These are phyloP conservation scores for Hyalella azteca DNA, from an alignment of 2,888 invertebrate genomes.

Conservation along the genomic window DNA sequence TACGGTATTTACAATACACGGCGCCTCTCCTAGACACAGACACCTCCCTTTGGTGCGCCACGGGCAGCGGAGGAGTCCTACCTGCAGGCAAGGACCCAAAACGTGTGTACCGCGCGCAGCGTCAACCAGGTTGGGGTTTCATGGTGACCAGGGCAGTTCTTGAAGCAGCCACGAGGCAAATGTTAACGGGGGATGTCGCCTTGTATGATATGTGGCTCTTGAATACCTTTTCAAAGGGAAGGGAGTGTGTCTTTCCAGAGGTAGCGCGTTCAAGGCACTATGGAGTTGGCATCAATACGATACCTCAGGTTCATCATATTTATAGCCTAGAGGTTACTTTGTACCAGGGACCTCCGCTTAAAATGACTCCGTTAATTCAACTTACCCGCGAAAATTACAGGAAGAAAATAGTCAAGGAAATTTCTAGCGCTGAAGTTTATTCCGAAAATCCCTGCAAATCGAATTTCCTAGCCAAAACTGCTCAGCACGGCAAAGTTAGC, in stretches of 20 bases:
- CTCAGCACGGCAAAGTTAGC: background rate
- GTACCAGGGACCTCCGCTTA: slow-evolving; percentile 36
- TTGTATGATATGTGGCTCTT: slow-evolving; percentile 51
- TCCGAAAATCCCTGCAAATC: slow-evolving; percentile 48
- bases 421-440: slow-evolving; percentile 32
- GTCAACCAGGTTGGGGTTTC: slow-evolving; percentile 56
- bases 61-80: slow-evolving; percentile 38
- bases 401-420: slow-evolving; percentile 3
- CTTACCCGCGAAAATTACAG: slow-evolving; percentile 41
- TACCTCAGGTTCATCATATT: slow-evolving; percentile 46
- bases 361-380: slow-evolving; percentile 37
- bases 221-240: slow-evolving; percentile 27
- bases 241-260: slow-evolving; percentile 52
- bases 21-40: slow-evolving; percentile 49
- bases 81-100: slow-evolving; percentile 31
- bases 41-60: slow-evolving; percentile 49
- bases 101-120: slow-evolving; percentile 37
- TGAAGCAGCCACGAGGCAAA: slow-evolving; percentile 22
- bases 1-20: slow-evolving; percentile 41
- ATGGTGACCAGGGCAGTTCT: slow-evolving; percentile 25
- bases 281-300: slow-evolving; percentile 51
- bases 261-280: slow-evolving; percentile 46
- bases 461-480: slow-evolving; percentile 38
- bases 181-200: slow-evolving; percentile 8
- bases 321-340: slow-evolving; percentile 46